Base-by-base conservation (phyloP, 2,113 vertebrate genomes). In the Percopsis transmontana region DNA sequence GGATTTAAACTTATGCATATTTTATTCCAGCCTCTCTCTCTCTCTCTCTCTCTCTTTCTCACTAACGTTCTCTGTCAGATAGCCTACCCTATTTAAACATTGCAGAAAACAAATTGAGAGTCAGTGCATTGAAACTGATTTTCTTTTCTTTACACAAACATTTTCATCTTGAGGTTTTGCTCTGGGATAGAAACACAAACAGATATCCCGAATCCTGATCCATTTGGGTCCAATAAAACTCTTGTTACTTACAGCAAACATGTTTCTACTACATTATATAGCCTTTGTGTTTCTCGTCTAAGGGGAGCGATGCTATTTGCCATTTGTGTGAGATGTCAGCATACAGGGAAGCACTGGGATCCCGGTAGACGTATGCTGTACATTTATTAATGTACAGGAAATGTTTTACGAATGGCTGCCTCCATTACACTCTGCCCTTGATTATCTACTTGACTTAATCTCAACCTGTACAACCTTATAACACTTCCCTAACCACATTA, bases 221-320 rank as follows among this genome's bases (percentile, higher is more conserved):
- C 38, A 18, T 0, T 40, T 15, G 7, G 11, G 2, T 14, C 24
- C 40, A 66, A n/a, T 56, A 51, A 2, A 38, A 66, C 51, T 38
- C 51, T 41, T 59, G 33, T 44, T 66, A 69, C n/a, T 38, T n/a
- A 59, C 19, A 71, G 24, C 1, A 23, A 23, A 53, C 51, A 53
- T 13, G 20, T 24, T 23, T 14, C 21, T 42, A 62, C 62, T 54
- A 51, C 40, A 54, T 68, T 21, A 80, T 80, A 33, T 33, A 33
- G 27, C 27, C 27, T 33, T 33, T 7, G 8, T 33, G 50, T 38
- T 74, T 52, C 42, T 70, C 59, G 66, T 71, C 74, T 76, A 73
- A 81, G 80, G 66, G 78, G 77, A 81, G 81, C 82, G 77, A 58
- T 84, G 87, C 80, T 81, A 87, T 89, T 88, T 89, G 76, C 74